Percentiles rank a stretch among this genome's conserved stretches.
These are phyloP conservation scores for Atherix ibis DNA, from an alignment of 2,888 invertebrate genomes.

Conservation along the genomic window DNA sequence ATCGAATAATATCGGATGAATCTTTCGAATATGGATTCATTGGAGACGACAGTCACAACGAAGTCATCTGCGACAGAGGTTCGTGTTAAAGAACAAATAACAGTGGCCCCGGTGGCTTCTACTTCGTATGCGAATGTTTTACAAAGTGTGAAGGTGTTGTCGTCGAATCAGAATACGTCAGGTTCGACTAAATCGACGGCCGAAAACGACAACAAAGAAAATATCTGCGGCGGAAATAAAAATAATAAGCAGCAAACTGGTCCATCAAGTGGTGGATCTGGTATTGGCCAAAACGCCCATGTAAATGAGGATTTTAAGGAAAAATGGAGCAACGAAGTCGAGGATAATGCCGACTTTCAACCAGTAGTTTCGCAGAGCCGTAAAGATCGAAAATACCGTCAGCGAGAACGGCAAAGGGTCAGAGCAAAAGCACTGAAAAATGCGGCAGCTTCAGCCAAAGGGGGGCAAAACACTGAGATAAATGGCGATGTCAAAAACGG, in stretches of 20 bases:
- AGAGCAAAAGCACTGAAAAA: slow-evolving; percentile 13
- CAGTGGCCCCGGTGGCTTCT: slow-evolving; percentile 27
- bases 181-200: slow-evolving; percentile 3
- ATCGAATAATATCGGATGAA: too few species aligned
- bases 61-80: slow-evolving; percentile 16
- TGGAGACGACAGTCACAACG: too few species aligned
- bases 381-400: slow-evolving; percentile 30
- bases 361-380: slow-evolving; percentile 30
- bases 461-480: too few species aligned
- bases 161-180: neutral
- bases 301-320: slow-evolving; percentile 27
- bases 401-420: slow-evolving; percentile 20
- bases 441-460: slow-evolving; percentile 17
- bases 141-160: slow-evolving; percentile 40
- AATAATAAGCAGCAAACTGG: neutral
- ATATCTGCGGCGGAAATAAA: slow-evolving; percentile 23
- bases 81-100: slow-evolving; percentile 9
- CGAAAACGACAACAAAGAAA: slow-evolving; percentile 37
- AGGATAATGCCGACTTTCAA: slow-evolving; percentile 31
- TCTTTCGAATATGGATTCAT: too few species aligned
- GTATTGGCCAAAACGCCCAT: slow-evolving; percentile 28
- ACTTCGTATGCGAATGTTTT: slow-evolving; percentile 58
- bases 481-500: neutral
- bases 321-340: slow-evolving; percentile 29
- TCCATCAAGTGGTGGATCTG: slow-evolving; percentile 25